Base-by-base conservation (phyloP, 2,888 invertebrate species). In the Rhagonycha lutea region DNA sequence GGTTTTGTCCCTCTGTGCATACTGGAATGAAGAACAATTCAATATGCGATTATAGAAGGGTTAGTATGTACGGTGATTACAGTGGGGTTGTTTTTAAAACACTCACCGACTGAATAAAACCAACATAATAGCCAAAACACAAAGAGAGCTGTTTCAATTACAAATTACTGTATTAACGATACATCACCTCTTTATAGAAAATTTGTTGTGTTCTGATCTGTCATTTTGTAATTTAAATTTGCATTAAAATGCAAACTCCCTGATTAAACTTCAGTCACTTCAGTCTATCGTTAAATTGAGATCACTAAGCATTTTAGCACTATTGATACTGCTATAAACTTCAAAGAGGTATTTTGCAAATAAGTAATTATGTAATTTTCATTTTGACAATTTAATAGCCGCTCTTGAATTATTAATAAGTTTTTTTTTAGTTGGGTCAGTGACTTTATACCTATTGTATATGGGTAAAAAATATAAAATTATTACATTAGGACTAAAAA, bases 11-110 rank as follows among this genome's bases (percentile, higher is more conserved):
- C 82, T 82, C 79, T 81, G 82, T 82, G 84, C 83, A 83, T 18
- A 18, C 18, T 18, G 18, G 18, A 1, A 18, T 82, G 83, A 83
- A 84, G 83, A 85, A 85, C 86, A 86, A 86, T 85, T 86, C 85
- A 86, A 86, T 86, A 84, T 84, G 84, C 85, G 86, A 85, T 86
- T 85, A 86, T 81, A 82, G 84, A 85, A 85, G 85, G 86, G 85
- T 84, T 84, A 83, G 75, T 47, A n/a, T 74, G 47, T 73, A 72
- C 82, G 82, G 82, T 85, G 84, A 85, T 85, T 85, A 85, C 84
- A 81, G 83, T 80, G 83, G 84, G 85, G 85, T 81, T 82, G 83
- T 83, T 84, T 85, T 84, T 84, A 82, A 84, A 84, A 83, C 82
- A 83, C 83, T 81, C 80, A 82, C 70, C 67, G 78, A 74, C 74